Base-by-base conservation (phyloP, 1,140 invertebrate genomes). In the Goniozus legneri region DNA sequence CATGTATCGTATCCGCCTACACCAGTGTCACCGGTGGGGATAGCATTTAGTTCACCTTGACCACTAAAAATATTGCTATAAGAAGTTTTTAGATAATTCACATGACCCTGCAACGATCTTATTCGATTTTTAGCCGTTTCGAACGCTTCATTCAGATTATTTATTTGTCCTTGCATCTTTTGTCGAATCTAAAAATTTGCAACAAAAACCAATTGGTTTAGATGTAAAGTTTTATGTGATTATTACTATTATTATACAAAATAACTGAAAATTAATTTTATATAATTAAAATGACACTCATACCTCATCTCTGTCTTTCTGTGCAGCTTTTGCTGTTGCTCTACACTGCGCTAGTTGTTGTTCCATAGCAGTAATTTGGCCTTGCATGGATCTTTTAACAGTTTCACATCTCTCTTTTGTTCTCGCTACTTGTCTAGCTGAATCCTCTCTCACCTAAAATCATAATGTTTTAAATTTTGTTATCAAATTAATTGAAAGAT, bases 141-240 rank as follows among this genome's bases (percentile, higher is more conserved):
- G 45, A 86, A 84, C 52, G 84, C 82, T 44, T 85, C 82, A 45
- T 80, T 83, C 36, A 85, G 54, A 32, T 83, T 80, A 48, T 80
- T 79, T 35, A 86, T 83, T 61, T 86, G 83, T 44, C 78, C 77
- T 52, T 84, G 81, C 81, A 86, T 85, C 47, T 83, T 84, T 51
- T 81, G 78, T 49, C 83, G 71, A 13, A 85, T 77, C 78, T 83
- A 52, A 47, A 48, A 48, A 58, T 1, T 15, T 40, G 8, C 3
- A 33, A 2, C 12, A 8, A 33, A 39, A 10, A 6, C 19, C 13
- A 7, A 16, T 36, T 39, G 3, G 38, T 54, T n/a, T n/a, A 20
- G 2, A 42, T 2, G 2, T 31, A 1, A 8, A 33, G 13, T 12
- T 31, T 0, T 31, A 3, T 31, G 35, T n/a, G n/a, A 4, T 12